Evolutionary conservation across 2,888 invertebrate genomes (phyloP), one percentile per base, ranked within the genome.

Genomic region (Muschampia plurimacula): DNA sequence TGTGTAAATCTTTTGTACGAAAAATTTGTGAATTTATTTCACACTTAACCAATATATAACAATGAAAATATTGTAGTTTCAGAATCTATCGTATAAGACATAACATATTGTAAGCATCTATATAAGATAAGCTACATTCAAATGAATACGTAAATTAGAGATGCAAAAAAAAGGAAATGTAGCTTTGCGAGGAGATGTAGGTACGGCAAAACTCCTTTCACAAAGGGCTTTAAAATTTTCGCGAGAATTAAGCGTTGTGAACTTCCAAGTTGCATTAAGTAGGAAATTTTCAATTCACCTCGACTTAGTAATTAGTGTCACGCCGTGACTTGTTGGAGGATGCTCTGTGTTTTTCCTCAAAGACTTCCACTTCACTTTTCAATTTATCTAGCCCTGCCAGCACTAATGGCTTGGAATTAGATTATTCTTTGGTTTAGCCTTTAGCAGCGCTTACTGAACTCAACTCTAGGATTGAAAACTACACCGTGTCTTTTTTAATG

Each of bases 231-330:
- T 72, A 75, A 75, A 74, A 72, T 74, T 74, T 69, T 74, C 74
- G 74, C 67, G 60, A 72, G 72, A 75, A 70, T 75, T 70, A 73
- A 68, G 69, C 66, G 74, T 67, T 72, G 66, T 69, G 72, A 73
- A 68, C 69, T 69, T 64, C 62, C 71, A 66, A 63, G 71, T 69
- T 70, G 63, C 73, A 73, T 73, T 73, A 73, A 73, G 73, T 73
- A 68, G 73, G 72, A 73, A 73, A 67, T 57, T 66, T 67, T 57
- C 74, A 74, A 74, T 75, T 74, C 74, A 75, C 75, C 72, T 69
- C 67, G 71, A 73, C 74, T 73, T 69, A 69, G 75, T 74, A 75
- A 75, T 75, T 75, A 75, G 74, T 75, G 72, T 74, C 72, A 63
- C 72, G 52, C 75, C 64, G 67, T 73, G 70, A 75, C 75, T 75